phyloP scores from a whole-genome alignment of 2,888 invertebrate species.

The Monochamus alternatus region DNA sequence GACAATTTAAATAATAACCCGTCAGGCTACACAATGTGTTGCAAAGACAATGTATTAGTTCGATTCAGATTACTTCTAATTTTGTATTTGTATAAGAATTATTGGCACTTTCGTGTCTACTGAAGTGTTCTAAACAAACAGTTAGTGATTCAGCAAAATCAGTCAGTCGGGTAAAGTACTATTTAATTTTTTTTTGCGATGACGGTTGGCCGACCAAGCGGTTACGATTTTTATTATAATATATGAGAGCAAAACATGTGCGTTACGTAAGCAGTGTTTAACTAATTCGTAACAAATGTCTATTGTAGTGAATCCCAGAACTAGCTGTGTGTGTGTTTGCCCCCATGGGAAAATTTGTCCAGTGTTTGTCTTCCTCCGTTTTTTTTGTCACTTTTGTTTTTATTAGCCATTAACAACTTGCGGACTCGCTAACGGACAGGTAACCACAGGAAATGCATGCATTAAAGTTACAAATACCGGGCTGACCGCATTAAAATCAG shows the following conservation, averaged over 20 bases:
- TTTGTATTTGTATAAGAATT: too few species aligned
- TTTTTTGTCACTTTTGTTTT: constrained; percentile 6
- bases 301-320: constrained; percentile 20
- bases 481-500: background rate
- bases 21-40: too few species aligned
- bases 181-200: constrained; percentile 8
- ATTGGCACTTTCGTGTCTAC: too few species aligned
- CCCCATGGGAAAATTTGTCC: constrained; percentile 4
- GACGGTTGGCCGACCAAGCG: constrained; percentile 28
- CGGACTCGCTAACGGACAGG: background rate
- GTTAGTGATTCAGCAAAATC: constrained; percentile 22
- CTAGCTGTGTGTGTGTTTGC: background rate
- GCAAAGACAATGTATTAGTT: too few species aligned
- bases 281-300: constrained; percentile 25
- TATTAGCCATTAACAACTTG: background rate
- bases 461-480: background rate
- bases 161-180: constrained; percentile 6
- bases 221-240: constrained; percentile 15
- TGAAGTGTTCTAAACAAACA: constrained; percentile 12
- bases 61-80: background rate
- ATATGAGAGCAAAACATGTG: constrained; percentile 12
- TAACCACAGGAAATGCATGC: constrained; percentile 10
- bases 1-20: too few species aligned
- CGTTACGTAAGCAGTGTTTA: constrained; percentile 20
- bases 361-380: background rate